These are phyloP conservation scores for Amphiduros pacificus DNA, from an alignment of 2,888 invertebrate species.

Conservation along the genomic window DNA sequence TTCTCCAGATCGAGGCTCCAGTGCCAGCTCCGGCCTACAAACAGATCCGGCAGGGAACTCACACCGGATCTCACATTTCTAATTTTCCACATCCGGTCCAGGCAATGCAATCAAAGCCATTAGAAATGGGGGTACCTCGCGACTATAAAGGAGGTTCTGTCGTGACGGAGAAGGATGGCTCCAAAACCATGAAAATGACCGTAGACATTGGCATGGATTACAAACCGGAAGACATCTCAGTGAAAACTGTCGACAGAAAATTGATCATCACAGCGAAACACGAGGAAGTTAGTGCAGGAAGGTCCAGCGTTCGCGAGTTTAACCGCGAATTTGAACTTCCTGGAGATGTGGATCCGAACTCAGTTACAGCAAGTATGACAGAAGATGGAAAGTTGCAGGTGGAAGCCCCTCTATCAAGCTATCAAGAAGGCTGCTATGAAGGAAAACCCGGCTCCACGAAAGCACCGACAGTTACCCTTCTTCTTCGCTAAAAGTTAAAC, in stretches of 20 bases:
- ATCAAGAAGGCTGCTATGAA: constrained; percentile 25
- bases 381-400: constrained; percentile 55
- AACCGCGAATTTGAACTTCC: constrained; percentile 59
- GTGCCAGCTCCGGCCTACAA: constrained; percentile 31
- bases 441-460: constrained; percentile 22
- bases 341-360: constrained; percentile 53
- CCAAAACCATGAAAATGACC: constrained; percentile 46
- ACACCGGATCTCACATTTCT: not conserved
- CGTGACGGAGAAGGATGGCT: constrained; percentile 51
- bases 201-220: constrained; percentile 50
- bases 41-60: constrained; percentile 20
- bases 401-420: constrained; percentile 59
- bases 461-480: constrained; percentile 24
- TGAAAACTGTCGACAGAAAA: constrained; percentile 56
- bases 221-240: constrained; percentile 54
- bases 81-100: too few relatives aligned
- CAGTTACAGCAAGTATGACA: constrained; percentile 53
- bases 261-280: constrained; percentile 55
- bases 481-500: too few relatives aligned
- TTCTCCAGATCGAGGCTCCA: constrained; percentile 33
- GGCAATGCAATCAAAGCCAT: not conserved
- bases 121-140: not conserved
- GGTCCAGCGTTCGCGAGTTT: constrained; percentile 56
- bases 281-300: constrained; percentile 51
- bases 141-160: constrained; percentile 36